Evolutionary conservation across 2,797 vertebrate species (phyloP).

Genomic region (Cephalopachus bancanus): DNA sequence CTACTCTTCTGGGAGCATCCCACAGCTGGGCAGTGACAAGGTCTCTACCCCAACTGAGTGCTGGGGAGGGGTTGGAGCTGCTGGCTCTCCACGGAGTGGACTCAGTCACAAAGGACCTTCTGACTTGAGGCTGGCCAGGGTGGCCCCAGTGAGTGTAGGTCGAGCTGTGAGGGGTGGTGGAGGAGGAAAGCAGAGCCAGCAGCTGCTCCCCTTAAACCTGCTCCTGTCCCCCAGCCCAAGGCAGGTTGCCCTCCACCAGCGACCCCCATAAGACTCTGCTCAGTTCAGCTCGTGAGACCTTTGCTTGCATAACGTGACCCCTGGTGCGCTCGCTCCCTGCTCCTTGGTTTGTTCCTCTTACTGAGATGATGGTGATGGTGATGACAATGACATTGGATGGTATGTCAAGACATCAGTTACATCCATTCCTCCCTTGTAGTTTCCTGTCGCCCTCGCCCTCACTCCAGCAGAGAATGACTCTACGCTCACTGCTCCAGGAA

Average conservation of each 20-base stretch:
- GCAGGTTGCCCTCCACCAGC: accelerated
- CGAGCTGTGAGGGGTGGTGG: accelerated
- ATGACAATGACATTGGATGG: accelerated
- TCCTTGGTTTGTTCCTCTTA: not conserved
- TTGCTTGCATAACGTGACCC: accelerated
- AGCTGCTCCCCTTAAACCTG: not conserved
- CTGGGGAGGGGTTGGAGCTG: not conserved
- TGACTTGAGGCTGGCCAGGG: not conserved
- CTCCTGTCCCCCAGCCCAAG: not conserved
- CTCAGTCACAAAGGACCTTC: not conserved
- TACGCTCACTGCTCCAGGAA: not conserved
- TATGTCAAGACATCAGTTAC: accelerated
- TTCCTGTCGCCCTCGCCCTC: not conserved
- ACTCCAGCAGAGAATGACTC: not conserved
- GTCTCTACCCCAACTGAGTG: not conserved
- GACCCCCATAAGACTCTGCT: not conserved
- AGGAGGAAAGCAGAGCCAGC: not conserved
- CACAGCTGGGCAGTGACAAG: not conserved
- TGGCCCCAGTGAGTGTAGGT: not conserved
- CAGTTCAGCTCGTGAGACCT: not conserved
- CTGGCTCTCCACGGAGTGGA: not conserved
- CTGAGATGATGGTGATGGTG: not conserved
- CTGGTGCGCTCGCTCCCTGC: accelerated
- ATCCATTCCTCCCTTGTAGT: not conserved
- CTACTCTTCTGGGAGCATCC: not conserved